Percentiles rank a stretch among this genome's conserved stretches.
phyloP scores from a whole-genome alignment of 2,888 invertebrate genomes.

The Parthenolecanium corni region DNA sequence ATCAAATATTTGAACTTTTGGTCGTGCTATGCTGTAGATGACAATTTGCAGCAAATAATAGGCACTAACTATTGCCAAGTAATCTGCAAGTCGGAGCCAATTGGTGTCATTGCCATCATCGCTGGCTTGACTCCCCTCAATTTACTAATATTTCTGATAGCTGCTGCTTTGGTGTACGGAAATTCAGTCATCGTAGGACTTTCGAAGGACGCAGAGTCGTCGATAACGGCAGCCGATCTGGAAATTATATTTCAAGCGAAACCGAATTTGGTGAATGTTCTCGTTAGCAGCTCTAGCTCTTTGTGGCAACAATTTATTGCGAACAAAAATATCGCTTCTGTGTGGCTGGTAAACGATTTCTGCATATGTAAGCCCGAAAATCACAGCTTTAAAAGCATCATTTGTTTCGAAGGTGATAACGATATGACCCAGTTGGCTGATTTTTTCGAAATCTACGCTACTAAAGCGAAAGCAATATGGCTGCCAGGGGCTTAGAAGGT shows the following conservation, averaged over 20 bases:
- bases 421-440: not conserved
- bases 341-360: not conserved
- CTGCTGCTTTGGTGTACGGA: constrained; percentile 2
- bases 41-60: not conserved
- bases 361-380: not conserved
- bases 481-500: not conserved
- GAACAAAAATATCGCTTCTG: not conserved
- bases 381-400: not conserved
- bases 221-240: not conserved
- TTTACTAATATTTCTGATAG: constrained; percentile 7
- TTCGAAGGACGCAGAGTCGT: not conserved
- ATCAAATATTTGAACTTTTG: constrained; percentile 1
- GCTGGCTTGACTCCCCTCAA: not conserved
- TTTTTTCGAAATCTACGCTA: constrained; percentile 3
- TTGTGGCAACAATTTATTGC: constrained; percentile 1
- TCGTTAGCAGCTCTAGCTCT: not conserved
- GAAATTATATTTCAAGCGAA: constrained; percentile 6
- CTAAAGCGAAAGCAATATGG: constrained; percentile 16
- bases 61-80: not conserved
- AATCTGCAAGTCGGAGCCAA: constrained; percentile 1
- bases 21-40: not conserved
- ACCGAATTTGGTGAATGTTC: not conserved
- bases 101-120: constrained; percentile 15
- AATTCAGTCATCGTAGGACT: constrained; percentile 17
- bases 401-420: not conserved